phyloP scores from a whole-genome alignment of 2,888 invertebrate species.

The Platerodrilus igneus region DNA sequence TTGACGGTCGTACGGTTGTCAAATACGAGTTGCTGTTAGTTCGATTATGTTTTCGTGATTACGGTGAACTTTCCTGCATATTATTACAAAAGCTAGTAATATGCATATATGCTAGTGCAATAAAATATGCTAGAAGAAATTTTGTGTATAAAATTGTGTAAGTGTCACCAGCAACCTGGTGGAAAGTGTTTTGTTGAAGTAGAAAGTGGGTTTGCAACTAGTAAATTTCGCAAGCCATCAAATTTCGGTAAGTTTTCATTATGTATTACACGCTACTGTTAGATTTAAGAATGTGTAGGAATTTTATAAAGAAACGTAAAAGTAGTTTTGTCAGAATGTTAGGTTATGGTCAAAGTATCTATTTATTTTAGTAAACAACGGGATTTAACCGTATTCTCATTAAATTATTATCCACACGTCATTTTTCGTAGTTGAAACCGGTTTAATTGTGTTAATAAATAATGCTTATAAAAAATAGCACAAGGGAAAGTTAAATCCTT shows the following conservation, averaged over 20 bases:
- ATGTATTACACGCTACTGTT: no score
- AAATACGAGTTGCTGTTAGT: constrained; percentile 38
- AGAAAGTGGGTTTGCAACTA: constrained; percentile 47
- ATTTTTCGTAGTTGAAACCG: no score
- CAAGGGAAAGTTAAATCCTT: constrained; percentile 30
- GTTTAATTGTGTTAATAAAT: no score
- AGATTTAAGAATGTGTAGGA: no score
- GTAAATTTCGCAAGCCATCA: constrained; percentile 41
- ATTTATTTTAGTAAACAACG: no score
- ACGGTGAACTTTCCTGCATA: constrained; percentile 22
- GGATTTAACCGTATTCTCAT: no score
- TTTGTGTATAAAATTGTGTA: constrained; percentile 43
- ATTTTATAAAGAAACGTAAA: no score
- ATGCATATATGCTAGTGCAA: constrained; percentile 32
- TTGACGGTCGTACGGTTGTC: constrained; percentile 40
- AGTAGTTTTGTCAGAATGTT: no score
- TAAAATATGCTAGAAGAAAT: constrained; percentile 41
- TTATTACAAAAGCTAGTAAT: constrained; percentile 23
- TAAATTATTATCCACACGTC: no score
- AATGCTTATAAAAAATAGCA: no score
- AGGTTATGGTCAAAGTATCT: no score
- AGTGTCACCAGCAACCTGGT: constrained; percentile 40
- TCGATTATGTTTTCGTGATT: constrained; percentile 40
- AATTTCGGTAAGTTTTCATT: constrained; percentile 38
- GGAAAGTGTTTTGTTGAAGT: constrained; percentile 46